A percentile compares a stretch with the other conserved stretches of the same genome.
These are phyloP conservation scores for Gymnobelideus leadbeateri DNA, from an alignment of 2,113 vertebrate species.

Conservation along the genomic window DNA sequence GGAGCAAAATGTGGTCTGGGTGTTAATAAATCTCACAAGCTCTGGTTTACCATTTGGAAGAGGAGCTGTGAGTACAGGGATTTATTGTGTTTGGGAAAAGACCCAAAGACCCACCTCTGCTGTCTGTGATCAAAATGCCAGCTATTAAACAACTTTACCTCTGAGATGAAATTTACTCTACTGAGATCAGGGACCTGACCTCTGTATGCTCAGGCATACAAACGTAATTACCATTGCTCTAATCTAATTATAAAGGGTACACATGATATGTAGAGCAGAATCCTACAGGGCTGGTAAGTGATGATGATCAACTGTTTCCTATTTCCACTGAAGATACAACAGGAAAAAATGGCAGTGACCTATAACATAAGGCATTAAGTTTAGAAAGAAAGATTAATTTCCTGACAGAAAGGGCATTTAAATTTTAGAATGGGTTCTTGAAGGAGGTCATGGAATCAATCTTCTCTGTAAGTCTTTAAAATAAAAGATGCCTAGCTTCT, in stretches of 20 bases:
- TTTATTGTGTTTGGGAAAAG: constrained; percentile 44
- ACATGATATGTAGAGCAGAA: constrained; percentile 61
- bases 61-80: constrained; percentile 44
- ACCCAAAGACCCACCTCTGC: constrained; percentile 42
- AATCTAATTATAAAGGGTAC: constrained; percentile 69
- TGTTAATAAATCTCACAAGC: constrained; percentile 40
- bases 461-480: background rate
- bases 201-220: constrained; percentile 66
- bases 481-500: background rate
- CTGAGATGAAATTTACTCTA: constrained; percentile 37
- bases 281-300: constrained; percentile 29
- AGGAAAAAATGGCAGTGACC: constrained; percentile 27
- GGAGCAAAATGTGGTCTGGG: constrained; percentile 16
- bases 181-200: constrained; percentile 62
- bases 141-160: constrained; percentile 32
- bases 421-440: background rate
- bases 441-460: background rate
- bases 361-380: background rate
- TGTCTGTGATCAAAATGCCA: constrained; percentile 32
- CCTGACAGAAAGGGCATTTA: constrained; percentile 12
- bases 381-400: background rate
- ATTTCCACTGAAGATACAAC: constrained; percentile 13
- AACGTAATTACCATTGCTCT: constrained; percentile 63
- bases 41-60: constrained; percentile 44
- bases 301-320: constrained; percentile 66